phyloP scores from a whole-genome alignment of 2,797 vertebrate genomes.

The Sphenodon punctatus region DNA sequence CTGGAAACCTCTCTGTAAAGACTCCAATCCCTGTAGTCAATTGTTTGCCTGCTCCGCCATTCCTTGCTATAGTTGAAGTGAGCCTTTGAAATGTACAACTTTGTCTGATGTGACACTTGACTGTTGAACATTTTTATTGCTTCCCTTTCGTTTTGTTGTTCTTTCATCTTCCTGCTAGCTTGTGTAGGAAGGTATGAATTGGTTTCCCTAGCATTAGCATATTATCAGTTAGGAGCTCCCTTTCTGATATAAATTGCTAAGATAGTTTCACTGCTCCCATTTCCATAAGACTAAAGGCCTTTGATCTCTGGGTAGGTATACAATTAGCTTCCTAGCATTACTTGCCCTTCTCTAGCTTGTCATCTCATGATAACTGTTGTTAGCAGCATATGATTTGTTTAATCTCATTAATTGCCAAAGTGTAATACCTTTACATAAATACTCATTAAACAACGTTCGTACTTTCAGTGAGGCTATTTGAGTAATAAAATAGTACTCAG shows the following conservation, averaged over 20 bases:
- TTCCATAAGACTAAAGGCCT: not conserved
- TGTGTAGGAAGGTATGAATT: not conserved
- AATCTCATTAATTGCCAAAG: fast-evolving
- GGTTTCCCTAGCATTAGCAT: not conserved
- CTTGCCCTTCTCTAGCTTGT: not conserved
- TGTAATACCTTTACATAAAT: fast-evolving
- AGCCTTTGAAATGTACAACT: not conserved
- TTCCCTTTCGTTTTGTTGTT: not conserved
- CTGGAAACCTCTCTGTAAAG: not conserved
- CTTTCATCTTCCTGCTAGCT: not conserved
- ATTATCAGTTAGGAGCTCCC: not conserved
- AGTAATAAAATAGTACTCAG: fast-evolving
- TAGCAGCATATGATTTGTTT: not conserved
- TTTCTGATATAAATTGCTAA: not conserved
- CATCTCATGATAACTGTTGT: not conserved
- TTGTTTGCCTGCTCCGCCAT: not conserved
- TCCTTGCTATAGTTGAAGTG: not conserved
- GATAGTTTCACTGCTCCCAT: not conserved
- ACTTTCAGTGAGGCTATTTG: fast-evolving
- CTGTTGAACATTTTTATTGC: not conserved
- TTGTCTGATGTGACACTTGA: not conserved
- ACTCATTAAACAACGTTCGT: not conserved
- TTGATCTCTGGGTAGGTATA: not conserved
- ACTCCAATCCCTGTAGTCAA: not conserved
- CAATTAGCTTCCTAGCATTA: not conserved